Conservation (phyloP, 1,140 invertebrate species). For the Eulimnadia texana region DNA sequence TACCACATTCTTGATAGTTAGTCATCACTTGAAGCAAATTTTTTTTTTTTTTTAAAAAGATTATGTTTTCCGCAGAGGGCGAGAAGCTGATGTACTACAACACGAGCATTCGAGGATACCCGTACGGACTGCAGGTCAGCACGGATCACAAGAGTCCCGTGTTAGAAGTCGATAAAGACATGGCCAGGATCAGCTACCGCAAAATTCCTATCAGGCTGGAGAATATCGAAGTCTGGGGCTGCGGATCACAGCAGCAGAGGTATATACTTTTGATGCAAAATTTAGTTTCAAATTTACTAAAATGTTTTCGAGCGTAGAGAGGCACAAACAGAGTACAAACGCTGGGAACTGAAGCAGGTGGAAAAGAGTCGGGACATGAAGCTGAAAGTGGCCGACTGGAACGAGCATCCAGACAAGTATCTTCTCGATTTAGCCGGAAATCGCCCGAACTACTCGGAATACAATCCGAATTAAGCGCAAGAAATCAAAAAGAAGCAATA, state of each 20-base stretch:
- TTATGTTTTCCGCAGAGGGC: constrained; percentile 37
- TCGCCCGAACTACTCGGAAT: constrained; percentile 21
- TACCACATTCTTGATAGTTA: constrained; percentile 41
- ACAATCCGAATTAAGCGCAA: too few species aligned
- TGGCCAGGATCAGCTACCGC: constrained; percentile 40
- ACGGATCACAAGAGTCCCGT: constrained; percentile 56
- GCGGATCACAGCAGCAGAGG: constrained; percentile 38
- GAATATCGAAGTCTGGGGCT: constrained; percentile 66
- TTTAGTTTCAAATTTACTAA: neutral
- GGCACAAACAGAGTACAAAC: constrained; percentile 69
- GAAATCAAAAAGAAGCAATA: constrained; percentile 1
- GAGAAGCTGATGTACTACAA: constrained; percentile 70
- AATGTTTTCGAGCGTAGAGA: constrained; percentile 42
- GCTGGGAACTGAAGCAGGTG: constrained; percentile 75
- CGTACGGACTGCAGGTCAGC: constrained; percentile 65
- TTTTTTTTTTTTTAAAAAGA: neutral
- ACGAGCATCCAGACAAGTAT: constrained; percentile 79
- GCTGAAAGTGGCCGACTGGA: constrained; percentile 67
- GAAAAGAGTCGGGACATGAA: constrained; percentile 66
- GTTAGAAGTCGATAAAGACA: constrained; percentile 54
- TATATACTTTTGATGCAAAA: constrained; percentile 21
- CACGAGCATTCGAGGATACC: constrained; percentile 63
- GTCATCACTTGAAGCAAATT: constrained; percentile 17
- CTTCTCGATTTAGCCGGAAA: constrained; percentile 69
- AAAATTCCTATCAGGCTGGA: constrained; percentile 46